These are phyloP conservation scores for Leucoraja ocellata DNA, from an alignment of 2,797 vertebrate species.

Conservation along the genomic window DNA sequence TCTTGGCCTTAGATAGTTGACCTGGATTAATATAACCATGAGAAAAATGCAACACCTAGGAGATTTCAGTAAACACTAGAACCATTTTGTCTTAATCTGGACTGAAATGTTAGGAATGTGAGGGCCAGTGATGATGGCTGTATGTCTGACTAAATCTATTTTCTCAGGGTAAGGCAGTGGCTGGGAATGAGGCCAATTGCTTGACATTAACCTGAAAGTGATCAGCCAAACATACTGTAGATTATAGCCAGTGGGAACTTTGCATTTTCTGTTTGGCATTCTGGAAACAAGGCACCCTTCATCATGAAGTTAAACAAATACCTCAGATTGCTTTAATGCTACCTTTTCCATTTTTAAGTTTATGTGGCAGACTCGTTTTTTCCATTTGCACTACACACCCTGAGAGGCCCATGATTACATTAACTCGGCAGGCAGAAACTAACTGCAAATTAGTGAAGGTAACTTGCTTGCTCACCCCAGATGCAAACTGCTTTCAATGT, in stretches of 20 bases:
- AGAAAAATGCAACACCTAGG: conserved; percentile 63
- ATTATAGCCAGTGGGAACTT: conserved; percentile 57
- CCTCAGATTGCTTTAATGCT: conserved; percentile 55
- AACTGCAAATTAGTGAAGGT: conserved; percentile 44
- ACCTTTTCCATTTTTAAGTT: conserved; percentile 56
- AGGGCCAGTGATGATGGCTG: conserved; percentile 55
- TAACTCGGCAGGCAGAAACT: conserved; percentile 52
- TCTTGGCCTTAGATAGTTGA: conserved; percentile 57
- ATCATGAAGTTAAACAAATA: conserved; percentile 56
- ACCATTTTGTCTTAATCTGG: conserved; percentile 66
- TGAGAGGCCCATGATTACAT: conserved; percentile 58
- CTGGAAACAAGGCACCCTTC: conserved; percentile 60
- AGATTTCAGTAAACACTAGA: conserved; percentile 64
- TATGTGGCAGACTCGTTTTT: conserved; percentile 45
- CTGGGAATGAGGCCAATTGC: conserved; percentile 64
- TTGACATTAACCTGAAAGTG: conserved; percentile 65
- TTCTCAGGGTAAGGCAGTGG: conserved; percentile 57
- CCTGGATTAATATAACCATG: conserved; percentile 53
- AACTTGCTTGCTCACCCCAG: conserved; percentile 60
- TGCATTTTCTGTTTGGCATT: conserved; percentile 45
- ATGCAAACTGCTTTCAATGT: conserved; percentile 49
- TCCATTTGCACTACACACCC: conserved; percentile 53
- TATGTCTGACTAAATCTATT: conserved; percentile 63
- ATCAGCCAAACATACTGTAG: conserved; percentile 56
- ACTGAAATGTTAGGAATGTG: conserved; percentile 65